Evolutionary conservation across 2,113 vertebrate genomes (phyloP).

Genomic region (Oceanites oceanicus): DNA sequence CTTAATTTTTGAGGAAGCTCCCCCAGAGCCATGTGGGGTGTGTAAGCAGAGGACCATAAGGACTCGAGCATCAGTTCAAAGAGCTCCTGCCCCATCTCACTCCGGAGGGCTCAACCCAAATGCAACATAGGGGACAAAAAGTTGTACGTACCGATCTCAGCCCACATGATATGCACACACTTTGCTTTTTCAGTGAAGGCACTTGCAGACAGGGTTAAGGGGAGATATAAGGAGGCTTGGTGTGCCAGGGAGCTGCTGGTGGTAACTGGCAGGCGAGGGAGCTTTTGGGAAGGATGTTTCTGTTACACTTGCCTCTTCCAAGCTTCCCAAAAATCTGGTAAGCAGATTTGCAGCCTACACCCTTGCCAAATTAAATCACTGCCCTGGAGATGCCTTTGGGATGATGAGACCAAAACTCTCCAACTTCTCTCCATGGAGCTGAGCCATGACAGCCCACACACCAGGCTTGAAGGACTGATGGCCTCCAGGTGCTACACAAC

Average conservation of each 20-base stretch:
- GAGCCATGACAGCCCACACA: neutral
- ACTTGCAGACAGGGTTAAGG: neutral
- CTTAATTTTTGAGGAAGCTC: neutral
- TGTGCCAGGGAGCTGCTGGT: neutral
- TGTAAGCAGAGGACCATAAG: neutral
- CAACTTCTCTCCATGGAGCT: accelerated
- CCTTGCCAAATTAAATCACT: neutral
- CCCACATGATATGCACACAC: accelerated
- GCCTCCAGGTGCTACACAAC: neutral
- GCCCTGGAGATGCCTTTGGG: neutral
- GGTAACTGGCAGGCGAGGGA: accelerated
- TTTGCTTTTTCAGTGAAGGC: neutral
- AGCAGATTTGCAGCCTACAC: neutral
- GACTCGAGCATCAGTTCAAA: accelerated
- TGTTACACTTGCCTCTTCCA: neutral
- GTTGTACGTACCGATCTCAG: accelerated
- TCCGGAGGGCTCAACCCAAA: too few species aligned
- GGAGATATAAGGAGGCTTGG: accelerated
- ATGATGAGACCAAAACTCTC: neutral
- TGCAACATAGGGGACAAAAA: accelerated
- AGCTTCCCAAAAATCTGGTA: neutral
- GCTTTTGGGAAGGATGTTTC: neutral
- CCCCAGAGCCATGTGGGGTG: accelerated
- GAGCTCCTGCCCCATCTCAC: neutral
- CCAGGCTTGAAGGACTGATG: accelerated